phyloP scores from a whole-genome alignment of 1,140 invertebrate species.

The Gryllus bimaculatus region DNA sequence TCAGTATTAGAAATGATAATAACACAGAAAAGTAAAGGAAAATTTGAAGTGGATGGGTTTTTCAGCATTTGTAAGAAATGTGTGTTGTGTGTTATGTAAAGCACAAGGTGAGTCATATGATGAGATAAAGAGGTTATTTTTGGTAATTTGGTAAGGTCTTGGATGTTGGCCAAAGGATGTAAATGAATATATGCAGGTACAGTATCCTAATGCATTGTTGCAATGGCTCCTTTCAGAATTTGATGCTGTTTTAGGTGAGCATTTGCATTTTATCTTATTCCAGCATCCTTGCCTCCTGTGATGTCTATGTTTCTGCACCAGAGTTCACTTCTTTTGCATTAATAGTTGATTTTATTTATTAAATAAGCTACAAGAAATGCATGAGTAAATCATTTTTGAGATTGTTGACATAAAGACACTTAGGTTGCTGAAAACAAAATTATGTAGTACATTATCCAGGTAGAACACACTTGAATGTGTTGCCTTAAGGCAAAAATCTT shows the following conservation, averaged over 20 bases:
- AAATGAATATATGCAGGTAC: background rate
- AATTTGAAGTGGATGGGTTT: background rate
- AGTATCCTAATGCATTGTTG: background rate
- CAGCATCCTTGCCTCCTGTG: background rate
- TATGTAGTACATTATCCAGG: background rate
- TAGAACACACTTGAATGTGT: background rate
- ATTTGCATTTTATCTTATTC: background rate
- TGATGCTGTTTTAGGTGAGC: background rate
- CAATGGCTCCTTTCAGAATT: background rate
- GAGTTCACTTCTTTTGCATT: conserved; percentile 4
- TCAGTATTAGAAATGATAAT: too few species aligned
- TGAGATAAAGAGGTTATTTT: too few species aligned
- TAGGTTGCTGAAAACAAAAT: background rate
- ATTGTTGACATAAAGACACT: too few species aligned
- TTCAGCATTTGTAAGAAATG: background rate
- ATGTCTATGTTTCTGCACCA: background rate
- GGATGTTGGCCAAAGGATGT: background rate
- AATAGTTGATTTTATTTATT: conserved; percentile 6
- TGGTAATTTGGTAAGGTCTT: too few species aligned
- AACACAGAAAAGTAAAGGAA: background rate
- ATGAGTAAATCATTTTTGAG: too few species aligned
- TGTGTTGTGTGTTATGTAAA: background rate
- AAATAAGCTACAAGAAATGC: background rate
- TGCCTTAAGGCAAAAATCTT: background rate
- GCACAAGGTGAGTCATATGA: background rate